Conservation (phyloP, 2,888 invertebrate species). For the Eupithecia pulchellata region DNA sequence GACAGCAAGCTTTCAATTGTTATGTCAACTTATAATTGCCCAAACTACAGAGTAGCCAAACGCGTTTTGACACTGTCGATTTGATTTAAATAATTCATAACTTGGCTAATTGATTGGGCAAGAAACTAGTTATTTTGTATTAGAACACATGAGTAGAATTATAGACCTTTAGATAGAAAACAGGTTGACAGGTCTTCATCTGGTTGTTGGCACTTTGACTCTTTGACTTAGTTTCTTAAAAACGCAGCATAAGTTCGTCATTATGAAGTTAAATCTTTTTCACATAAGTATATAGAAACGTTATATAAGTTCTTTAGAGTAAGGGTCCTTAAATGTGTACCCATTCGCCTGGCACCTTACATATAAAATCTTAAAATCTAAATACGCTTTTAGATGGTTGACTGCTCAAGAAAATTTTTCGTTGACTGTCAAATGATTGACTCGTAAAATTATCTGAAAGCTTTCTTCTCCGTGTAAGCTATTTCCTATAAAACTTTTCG, state of each 20-base stretch:
- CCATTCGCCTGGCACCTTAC: too few species aligned
- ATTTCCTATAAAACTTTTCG: too few species aligned
- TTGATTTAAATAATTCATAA: constrained; percentile 49
- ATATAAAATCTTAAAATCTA: too few species aligned
- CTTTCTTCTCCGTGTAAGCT: too few species aligned
- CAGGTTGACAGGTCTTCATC: not conserved
- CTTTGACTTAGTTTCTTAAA: not conserved
- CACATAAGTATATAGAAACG: too few species aligned
- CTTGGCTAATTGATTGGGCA: constrained; percentile 57
- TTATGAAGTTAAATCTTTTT: not conserved
- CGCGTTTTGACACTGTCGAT: constrained; percentile 55
- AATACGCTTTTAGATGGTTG: too few species aligned
- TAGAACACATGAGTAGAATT: constrained; percentile 17
- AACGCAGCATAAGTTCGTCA: not conserved
- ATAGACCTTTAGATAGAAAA: constrained; percentile 13
- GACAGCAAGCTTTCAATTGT: constrained; percentile 51
- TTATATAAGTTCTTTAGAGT: too few species aligned
- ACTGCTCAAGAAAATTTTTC: too few species aligned
- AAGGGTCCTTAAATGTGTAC: too few species aligned
- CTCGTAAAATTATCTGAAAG: too few species aligned
- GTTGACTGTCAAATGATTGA: too few species aligned
- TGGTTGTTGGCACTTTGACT: not conserved
- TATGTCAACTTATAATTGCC: constrained; percentile 52
- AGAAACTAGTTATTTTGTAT: constrained; percentile 46
- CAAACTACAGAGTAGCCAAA: constrained; percentile 39